Percentiles rank a stretch among this genome's conserved stretches.
Conservation (phyloP, 2,888 invertebrate genomes). For the Baccha elongata region DNA sequence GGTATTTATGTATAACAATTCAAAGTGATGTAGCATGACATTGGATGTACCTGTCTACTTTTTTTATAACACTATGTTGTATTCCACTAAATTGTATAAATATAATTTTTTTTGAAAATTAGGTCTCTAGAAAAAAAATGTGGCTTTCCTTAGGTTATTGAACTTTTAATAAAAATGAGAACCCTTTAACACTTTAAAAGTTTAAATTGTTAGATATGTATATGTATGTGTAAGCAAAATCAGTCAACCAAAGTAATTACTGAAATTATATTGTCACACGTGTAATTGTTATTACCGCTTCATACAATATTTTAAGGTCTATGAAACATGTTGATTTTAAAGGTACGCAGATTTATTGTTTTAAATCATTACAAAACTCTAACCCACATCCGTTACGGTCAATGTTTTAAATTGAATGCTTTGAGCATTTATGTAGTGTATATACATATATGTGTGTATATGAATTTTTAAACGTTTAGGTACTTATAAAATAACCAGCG, state of each 20-base stretch:
- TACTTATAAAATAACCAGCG: too few relatives aligned
- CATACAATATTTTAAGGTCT: slow-evolving; percentile 5
- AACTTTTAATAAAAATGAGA: background rate
- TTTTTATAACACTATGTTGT: too few relatives aligned
- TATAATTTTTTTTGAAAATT: too few relatives aligned
- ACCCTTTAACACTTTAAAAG: background rate
- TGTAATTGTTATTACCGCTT: slow-evolving; percentile 2
- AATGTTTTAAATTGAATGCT: background rate
- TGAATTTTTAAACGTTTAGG: too few relatives aligned
- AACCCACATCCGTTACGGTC: background rate
- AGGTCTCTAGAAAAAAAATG: too few relatives aligned
- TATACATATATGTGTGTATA: too few relatives aligned
- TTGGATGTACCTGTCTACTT: too few relatives aligned
- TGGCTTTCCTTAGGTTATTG: background rate
- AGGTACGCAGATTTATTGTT: background rate
- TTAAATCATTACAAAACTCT: background rate
- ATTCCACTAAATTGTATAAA: too few relatives aligned
- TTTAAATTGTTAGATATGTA: too few relatives aligned
- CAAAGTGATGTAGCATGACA: too few relatives aligned
- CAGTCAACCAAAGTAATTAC: background rate
- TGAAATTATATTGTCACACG: background rate
- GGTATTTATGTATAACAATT: too few relatives aligned
- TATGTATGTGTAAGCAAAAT: background rate
- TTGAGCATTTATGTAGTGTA: too few relatives aligned
- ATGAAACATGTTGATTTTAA: background rate